These are phyloP conservation scores for Aelia acuminata DNA, from an alignment of 2,888 invertebrate genomes.

Conservation along the genomic window DNA sequence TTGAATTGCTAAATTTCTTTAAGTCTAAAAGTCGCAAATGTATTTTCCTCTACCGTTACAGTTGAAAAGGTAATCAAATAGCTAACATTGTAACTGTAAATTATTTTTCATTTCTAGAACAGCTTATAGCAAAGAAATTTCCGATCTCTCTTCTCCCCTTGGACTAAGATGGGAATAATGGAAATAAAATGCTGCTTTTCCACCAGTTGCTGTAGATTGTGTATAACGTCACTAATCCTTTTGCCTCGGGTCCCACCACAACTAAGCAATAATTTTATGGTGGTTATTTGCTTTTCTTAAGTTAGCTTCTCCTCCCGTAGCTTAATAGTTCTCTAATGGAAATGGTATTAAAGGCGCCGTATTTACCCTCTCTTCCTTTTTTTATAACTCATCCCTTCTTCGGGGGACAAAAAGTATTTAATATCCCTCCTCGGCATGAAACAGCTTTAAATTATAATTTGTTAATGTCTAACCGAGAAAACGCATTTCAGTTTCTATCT, in stretches of 20 bases:
- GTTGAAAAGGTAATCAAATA: neutral
- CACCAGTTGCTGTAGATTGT: slow-evolving; percentile 11
- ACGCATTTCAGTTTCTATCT: slow-evolving; percentile 16
- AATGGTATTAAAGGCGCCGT: slow-evolving; percentile 51
- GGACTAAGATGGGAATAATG: neutral
- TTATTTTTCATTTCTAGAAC: neutral
- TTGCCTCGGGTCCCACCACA: slow-evolving; percentile 48
- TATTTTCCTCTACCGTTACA: no score
- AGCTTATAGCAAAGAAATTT: neutral
- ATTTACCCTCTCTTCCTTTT: slow-evolving; percentile 51
- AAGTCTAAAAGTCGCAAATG: no score
- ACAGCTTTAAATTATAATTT: slow-evolving; percentile 57
- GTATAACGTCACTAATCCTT: slow-evolving; percentile 54
- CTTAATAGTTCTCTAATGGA: slow-evolving; percentile 57
- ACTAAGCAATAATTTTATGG: slow-evolving; percentile 59
- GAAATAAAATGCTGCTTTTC: slow-evolving; percentile 27
- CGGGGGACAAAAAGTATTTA: slow-evolving; percentile 57
- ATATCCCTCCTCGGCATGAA: slow-evolving; percentile 38
- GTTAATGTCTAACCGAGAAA: slow-evolving; percentile 18
- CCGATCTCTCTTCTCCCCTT: neutral
- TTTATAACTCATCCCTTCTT: slow-evolving; percentile 23
- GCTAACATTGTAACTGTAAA: neutral
- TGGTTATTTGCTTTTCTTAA: slow-evolving; percentile 59
- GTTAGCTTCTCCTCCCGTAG: neutral
- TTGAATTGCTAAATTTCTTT: no score